Base-by-base conservation (phyloP, 2,113 vertebrate species). In the Mus musculus region DNA sequence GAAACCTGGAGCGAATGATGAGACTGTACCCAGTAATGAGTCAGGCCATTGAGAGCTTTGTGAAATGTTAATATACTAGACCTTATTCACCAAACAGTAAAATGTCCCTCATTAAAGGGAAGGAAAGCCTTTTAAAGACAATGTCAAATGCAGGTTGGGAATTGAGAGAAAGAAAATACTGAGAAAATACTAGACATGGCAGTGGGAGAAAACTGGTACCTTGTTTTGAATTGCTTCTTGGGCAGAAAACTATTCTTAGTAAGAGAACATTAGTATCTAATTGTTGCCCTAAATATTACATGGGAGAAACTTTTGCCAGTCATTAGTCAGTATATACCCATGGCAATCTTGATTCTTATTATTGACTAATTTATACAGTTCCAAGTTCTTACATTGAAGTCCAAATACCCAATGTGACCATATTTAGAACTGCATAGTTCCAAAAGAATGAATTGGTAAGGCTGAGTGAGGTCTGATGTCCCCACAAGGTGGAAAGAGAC, bases 111-210 rank as follows among this genome's bases (percentile, higher is more conserved):
- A 28, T 71, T 80, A 39, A 71, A 73, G 2, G 80, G 84, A 77
- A 59, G 54, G 28, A 92, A 78, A 63, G 56, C 75, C 84, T 87
- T 36, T 46, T 7, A 52, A 49, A 36, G 42, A 14, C 46, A 75
- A 20, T 39, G 33, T 33, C 13, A 56, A 73, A 3, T 36, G 52
- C 16, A 95, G 8, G 12, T 46, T 63, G 56, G 30, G 63, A 90
- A 75, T 46, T 90, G 26, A 63, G 89, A 94, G 61, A 30, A 16
- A 96, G 54, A 52, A 67, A 96, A 84, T 14, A 52, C n/a, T 52
- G 17, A 33, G 72, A 69, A 90, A 95, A 85, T 52, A 14, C 4
- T 84, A 39, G 6, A 24, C 0, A 14, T 82, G 42, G 85, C 49
- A 54, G 7, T 87, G 56, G 54, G 13, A 80, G 28, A 80, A 88